These are phyloP conservation scores for Halictus ligatus DNA, from an alignment of 2,888 invertebrate species.

Conservation along the genomic window DNA sequence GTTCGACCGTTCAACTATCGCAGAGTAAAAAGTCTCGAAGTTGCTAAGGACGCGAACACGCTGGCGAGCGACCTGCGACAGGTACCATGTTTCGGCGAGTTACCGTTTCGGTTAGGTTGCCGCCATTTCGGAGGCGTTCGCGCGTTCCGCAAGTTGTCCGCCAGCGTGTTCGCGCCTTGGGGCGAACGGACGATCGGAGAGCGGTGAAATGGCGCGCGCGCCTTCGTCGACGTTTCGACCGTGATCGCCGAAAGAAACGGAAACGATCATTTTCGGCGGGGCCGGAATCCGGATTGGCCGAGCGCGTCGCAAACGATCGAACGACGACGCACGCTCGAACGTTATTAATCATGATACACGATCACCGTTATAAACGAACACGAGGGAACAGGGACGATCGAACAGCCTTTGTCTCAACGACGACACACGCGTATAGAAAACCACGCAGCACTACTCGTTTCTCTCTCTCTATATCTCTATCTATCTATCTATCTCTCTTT, in stretches of 20 bases:
- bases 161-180: neutral
- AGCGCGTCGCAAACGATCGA: conserved; percentile 37
- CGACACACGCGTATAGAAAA: conserved; percentile 62
- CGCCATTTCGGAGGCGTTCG: neutral
- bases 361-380: conserved; percentile 49
- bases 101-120: neutral
- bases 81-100: neutral
- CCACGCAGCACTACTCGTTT: conserved; percentile 24
- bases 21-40: neutral
- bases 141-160: neutral
- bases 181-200: rapidly evolving
- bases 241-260: conserved; percentile 25
- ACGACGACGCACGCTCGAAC: conserved; percentile 2
- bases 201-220: neutral
- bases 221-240: conserved; percentile 26
- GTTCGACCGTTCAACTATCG: neutral
- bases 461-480: neutral
- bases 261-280: conserved; percentile 30
- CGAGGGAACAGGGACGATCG: conserved; percentile 56
- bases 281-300: neutral
- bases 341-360: conserved; percentile 28
- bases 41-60: neutral
- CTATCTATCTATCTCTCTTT: neutral
- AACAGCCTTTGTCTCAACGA: conserved; percentile 59
- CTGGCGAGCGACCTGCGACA: neutral